phyloP scores from a whole-genome alignment of 2,797 vertebrate genomes.

The Stomatorhinus walkeri region DNA sequence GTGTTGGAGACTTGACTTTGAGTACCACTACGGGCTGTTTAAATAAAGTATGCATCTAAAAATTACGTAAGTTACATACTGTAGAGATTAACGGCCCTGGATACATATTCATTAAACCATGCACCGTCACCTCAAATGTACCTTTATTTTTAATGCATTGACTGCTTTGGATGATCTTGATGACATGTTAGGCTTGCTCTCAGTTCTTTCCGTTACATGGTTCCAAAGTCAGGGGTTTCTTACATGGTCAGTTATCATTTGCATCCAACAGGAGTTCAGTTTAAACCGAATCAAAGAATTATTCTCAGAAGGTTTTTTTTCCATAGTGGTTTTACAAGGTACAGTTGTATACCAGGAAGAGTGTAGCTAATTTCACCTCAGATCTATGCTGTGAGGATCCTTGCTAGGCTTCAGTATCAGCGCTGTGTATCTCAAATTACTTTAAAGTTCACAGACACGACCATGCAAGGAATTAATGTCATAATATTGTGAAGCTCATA shows the following conservation, averaged over 20 bases:
- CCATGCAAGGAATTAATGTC: background rate
- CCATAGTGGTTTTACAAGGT: background rate
- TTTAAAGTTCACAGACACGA: background rate
- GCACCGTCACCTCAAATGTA: background rate
- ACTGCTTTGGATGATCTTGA: background rate
- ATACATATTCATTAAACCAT: background rate
- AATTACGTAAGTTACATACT: background rate
- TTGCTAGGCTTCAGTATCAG: background rate
- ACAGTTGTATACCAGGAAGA: background rate
- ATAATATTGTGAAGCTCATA: background rate
- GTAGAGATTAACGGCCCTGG: background rate
- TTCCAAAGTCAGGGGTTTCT: background rate
- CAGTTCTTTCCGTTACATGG: background rate
- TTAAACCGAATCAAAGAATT: background rate
- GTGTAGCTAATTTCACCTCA: background rate
- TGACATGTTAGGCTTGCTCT: background rate
- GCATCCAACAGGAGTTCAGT: background rate
- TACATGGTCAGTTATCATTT: background rate
- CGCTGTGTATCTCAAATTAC: background rate
- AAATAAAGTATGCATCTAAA: background rate
- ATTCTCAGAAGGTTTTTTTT: background rate
- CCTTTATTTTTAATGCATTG: background rate
- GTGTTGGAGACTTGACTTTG: background rate
- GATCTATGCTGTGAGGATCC: background rate
- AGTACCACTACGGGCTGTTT: background rate